phyloP scores from a whole-genome alignment of 2,888 invertebrate species.

The Acanthacorydalis orientalis region DNA sequence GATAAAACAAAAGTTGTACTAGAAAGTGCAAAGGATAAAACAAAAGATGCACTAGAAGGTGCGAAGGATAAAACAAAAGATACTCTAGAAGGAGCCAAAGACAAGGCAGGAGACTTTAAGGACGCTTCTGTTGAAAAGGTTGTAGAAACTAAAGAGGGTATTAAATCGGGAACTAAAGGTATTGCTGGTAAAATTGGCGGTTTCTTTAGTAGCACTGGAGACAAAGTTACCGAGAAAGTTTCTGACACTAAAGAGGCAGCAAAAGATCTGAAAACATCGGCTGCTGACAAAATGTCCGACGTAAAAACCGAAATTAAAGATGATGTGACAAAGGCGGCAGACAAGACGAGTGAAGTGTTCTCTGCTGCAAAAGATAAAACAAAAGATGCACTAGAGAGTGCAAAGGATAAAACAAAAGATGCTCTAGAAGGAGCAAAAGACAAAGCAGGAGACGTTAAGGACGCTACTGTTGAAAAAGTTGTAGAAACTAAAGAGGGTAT shows the following conservation, averaged over 20 bases:
- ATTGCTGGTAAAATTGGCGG: too few relatives aligned
- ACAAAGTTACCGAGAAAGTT: too few relatives aligned
- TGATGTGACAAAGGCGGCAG: neutral
- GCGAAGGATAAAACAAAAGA: constrained; percentile 3
- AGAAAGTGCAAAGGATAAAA: constrained; percentile 2
- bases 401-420: too few relatives aligned
- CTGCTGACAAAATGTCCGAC: neutral
- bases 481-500: neutral
- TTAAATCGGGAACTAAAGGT: too few relatives aligned
- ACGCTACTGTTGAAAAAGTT: neutral
- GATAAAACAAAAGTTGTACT: too few relatives aligned
- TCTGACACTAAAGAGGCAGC: too few relatives aligned
- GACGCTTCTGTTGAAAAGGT: neutral
- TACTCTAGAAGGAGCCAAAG: constrained; percentile 2
- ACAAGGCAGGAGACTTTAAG: constrained; percentile 2
- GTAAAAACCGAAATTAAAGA: neutral
- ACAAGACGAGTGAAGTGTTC: neutral
- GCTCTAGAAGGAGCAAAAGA: neutral
- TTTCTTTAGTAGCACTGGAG: too few relatives aligned
- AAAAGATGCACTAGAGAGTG: neutral
- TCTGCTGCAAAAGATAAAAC: neutral
- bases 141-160: neutral
- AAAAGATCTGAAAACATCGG: too few relatives aligned
- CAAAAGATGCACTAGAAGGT: constrained; percentile 3
- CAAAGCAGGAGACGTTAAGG: constrained; percentile 6